These are phyloP conservation scores for Halichondria panicea DNA, from an alignment of 37 sponge, comb jelly and placozoan genomes.

Conservation along the genomic window DNA sequence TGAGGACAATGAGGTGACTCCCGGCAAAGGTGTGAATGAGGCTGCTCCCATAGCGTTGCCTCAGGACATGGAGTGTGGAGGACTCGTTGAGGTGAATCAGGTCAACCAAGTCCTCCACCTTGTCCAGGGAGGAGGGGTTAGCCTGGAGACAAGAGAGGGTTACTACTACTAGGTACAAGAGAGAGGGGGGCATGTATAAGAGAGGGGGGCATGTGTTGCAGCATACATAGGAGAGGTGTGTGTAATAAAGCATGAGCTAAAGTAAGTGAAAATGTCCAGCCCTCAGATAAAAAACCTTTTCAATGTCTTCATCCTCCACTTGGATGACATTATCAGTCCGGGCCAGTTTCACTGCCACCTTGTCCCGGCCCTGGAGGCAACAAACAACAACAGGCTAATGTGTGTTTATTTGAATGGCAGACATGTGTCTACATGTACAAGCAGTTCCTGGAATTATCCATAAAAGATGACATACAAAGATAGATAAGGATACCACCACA, in stretches of 20 bases:
- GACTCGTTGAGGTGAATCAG: conserved; percentile 92
- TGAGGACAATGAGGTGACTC: conserved; percentile 90
- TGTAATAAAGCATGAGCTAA: background rate
- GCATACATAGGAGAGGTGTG: no score
- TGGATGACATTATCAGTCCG: conserved; percentile 63
- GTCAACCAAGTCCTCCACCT: conserved; percentile 90
- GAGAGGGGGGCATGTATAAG: background rate
- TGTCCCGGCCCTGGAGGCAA: conserved; percentile 48
- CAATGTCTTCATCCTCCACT: conserved; percentile 81
- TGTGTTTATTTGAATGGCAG: no score
- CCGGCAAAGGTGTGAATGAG: conserved; percentile 98
- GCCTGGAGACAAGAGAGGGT: no score
- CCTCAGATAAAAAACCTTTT: conserved; percentile 49
- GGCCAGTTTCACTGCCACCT: conserved; percentile 47
- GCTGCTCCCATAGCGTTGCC: conserved; percentile 89
- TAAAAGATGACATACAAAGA: no score
- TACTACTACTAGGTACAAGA: no score
- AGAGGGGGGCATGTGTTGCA: background rate
- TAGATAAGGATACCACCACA: no score
- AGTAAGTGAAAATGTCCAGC: background rate
- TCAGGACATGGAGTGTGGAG: conserved; percentile 90
- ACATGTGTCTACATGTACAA: no score
- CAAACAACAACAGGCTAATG: no score
- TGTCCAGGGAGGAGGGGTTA: conserved; percentile 78
- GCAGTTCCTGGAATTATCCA: no score